phyloP scores from a whole-genome alignment of 2,888 invertebrate genomes.

The Rutpela maculata region DNA sequence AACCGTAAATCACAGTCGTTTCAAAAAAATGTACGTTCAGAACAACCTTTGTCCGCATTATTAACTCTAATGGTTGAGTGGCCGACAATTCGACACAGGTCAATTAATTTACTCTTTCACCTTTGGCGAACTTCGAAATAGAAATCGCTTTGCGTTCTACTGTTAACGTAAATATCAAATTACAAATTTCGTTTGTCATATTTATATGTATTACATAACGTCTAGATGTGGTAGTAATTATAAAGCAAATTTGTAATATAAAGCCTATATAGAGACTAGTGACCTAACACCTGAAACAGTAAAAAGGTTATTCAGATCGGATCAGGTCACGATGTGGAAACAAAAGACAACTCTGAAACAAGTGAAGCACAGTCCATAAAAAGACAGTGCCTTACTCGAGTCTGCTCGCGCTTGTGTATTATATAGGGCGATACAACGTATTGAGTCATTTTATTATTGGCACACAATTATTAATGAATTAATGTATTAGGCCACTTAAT shows the following conservation, averaged over 20 bases:
- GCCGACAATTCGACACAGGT: background rate
- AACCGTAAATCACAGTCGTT: no score
- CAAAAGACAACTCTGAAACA: constrained; percentile 42
- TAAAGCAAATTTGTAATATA: constrained; percentile 30
- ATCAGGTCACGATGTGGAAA: constrained; percentile 42
- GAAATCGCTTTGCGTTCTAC: background rate
- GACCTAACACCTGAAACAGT: constrained; percentile 43
- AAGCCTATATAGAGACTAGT: constrained; percentile 34
- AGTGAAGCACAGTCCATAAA: constrained; percentile 39
- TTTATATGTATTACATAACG: constrained; percentile 1
- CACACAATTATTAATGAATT: no score
- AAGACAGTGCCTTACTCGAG: constrained; percentile 38
- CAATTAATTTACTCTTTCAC: background rate
- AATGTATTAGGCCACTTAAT: no score
- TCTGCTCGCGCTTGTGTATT: constrained; percentile 12
- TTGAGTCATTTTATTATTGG: background rate
- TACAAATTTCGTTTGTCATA: background rate
- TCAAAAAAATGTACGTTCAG: no score
- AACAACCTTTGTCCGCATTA: no score
- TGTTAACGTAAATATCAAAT: background rate
- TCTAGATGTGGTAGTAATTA: constrained; percentile 10
- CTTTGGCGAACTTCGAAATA: background rate
- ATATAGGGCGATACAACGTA: background rate
- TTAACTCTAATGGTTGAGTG: background rate
- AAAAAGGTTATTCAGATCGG: constrained; percentile 42